A percentile compares a stretch with the other conserved stretches of the same genome.
Conservation (phyloP, 2,888 invertebrate genomes). For the Drosophila parthenogenetica region DNA sequence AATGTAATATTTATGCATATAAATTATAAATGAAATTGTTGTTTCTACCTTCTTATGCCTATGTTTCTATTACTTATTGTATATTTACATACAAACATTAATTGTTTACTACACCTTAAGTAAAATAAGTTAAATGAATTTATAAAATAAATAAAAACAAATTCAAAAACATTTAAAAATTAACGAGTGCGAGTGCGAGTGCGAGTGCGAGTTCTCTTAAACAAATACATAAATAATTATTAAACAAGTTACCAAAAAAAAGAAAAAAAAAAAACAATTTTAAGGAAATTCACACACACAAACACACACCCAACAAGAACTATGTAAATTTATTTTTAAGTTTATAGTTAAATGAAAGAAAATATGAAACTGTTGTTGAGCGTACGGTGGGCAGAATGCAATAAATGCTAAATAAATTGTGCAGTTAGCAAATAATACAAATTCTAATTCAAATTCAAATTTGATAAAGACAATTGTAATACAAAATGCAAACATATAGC, state of each 20-base stretch:
- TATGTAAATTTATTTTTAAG: constrained; percentile 69
- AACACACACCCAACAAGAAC: constrained; percentile 25
- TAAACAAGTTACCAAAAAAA: constrained; percentile 27
- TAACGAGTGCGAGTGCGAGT: too few relatives aligned
- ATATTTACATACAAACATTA: constrained; percentile 47
- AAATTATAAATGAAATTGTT: constrained; percentile 67
- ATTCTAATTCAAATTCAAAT: constrained; percentile 4
- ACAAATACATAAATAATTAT: constrained; percentile 55
- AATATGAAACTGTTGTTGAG: constrained; percentile 34
- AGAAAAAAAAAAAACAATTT: constrained; percentile 9
- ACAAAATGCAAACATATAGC: constrained; percentile 80
- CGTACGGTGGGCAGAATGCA: background rate
- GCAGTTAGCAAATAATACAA: constrained; percentile 38
- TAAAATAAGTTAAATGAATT: constrained; percentile 72
- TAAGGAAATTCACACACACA: constrained; percentile 29
- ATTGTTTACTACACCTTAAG: constrained; percentile 75
- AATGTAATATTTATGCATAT: constrained; percentile 64
- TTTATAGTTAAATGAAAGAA: constrained; percentile 51
- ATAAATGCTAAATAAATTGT: constrained; percentile 23
- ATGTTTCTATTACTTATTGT: constrained; percentile 55
- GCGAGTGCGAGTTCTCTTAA: constrained; percentile 68
- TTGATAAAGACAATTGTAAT: constrained; percentile 61
- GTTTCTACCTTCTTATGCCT: constrained; percentile 64
- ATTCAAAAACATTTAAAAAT: constrained; percentile 21
- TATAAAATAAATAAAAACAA: constrained; percentile 55